phyloP scores from a whole-genome alignment of 2,797 vertebrate species.

The Nyctibius grandis region DNA sequence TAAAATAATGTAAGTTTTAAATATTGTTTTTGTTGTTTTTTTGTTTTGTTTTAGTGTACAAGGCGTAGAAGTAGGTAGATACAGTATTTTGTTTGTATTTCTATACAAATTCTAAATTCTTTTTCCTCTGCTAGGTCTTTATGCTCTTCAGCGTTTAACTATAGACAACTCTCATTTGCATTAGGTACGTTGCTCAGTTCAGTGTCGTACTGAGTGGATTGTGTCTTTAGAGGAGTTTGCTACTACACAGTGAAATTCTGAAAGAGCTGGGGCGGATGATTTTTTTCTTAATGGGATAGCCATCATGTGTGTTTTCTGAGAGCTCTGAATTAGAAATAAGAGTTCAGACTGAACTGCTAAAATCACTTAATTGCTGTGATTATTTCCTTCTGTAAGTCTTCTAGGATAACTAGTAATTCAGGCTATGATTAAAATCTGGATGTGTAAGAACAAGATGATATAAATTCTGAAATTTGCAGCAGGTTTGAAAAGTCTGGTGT shows the following conservation, averaged over 20 bases:
- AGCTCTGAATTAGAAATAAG: not conserved
- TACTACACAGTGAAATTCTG: not conserved
- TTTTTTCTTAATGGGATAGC: not conserved
- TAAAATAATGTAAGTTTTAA: not conserved
- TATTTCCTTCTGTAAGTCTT: not conserved
- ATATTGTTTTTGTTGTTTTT: not conserved
- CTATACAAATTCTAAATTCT: not conserved
- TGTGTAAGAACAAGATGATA: not conserved
- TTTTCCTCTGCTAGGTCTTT: not conserved
- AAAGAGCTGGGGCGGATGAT: not conserved
- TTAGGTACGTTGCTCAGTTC: not conserved
- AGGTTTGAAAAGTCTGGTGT: rapidly evolving
- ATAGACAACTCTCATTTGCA: not conserved
- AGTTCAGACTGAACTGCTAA: not conserved
- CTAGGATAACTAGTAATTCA: not conserved
- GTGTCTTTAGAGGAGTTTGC: not conserved
- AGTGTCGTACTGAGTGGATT: not conserved
- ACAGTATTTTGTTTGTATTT: not conserved
- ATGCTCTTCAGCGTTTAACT: not conserved
- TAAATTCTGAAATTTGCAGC: not conserved
- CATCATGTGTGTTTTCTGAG: not conserved
- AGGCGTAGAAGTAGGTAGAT: not conserved
- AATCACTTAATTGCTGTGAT: not conserved
- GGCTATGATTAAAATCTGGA: not conserved
- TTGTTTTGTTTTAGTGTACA: not conserved